A percentile compares a stretch with the other conserved stretches of the same genome.
Conservation (phyloP, 2,113 vertebrate species). For the Callopanchax toddi region DNA sequence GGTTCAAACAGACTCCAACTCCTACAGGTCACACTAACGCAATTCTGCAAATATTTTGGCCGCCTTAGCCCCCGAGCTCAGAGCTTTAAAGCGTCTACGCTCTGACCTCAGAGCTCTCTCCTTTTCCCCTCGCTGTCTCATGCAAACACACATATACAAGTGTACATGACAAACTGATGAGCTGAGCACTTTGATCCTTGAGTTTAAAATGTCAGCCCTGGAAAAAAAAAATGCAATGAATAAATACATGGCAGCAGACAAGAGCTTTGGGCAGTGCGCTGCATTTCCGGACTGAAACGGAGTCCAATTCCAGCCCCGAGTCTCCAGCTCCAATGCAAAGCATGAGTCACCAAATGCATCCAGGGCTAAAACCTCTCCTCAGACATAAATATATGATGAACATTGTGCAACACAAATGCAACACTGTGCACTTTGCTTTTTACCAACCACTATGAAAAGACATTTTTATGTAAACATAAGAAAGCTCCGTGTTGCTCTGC, state of each 20-base stretch:
- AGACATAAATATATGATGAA: not conserved
- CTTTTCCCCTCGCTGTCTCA: not conserved
- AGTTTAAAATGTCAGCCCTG: conserved; percentile 42
- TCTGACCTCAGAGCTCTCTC: conserved; percentile 26
- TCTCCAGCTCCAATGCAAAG: conserved; percentile 24
- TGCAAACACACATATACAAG: conserved; percentile 5
- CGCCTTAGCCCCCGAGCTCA: conserved; percentile 1
- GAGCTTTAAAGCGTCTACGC: conserved; percentile 12
- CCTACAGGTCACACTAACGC: conserved; percentile 3
- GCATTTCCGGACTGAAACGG: conserved; percentile 10
- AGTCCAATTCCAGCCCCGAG: conserved; percentile 7
- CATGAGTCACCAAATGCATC: conserved; percentile 16
- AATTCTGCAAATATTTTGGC: not conserved
- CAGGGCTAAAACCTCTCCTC: conserved; percentile 1
- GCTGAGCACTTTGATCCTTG: conserved; percentile 40
- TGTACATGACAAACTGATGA: conserved; percentile 39
- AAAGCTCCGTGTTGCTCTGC: conserved; percentile 14
- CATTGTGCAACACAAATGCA: not conserved
- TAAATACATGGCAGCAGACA: conserved; percentile 18
- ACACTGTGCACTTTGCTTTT: conserved; percentile 11
- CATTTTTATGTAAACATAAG: conserved; percentile 19
- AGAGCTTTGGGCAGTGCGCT: conserved; percentile 18
- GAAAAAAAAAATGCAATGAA: conserved; percentile 21
- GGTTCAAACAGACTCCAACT: not conserved
- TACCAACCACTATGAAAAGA: conserved; percentile 15